Evolutionary conservation across 2,113 vertebrate genomes (phyloP).

Genomic region (Oryzias melastigma): DNA sequence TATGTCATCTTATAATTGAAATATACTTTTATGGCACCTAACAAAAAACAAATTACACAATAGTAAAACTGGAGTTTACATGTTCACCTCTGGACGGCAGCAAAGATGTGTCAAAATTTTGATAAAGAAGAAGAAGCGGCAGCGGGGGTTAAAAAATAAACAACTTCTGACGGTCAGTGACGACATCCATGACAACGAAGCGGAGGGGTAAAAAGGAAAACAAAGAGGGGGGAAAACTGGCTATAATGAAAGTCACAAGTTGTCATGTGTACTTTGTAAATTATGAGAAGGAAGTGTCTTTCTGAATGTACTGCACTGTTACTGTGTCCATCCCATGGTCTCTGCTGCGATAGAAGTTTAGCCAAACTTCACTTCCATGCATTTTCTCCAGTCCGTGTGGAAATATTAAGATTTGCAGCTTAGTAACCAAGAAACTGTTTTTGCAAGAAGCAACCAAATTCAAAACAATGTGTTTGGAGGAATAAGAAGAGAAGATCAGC

Average conservation of each 20-base stretch:
- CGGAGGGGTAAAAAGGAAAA: neutral
- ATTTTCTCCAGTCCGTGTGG: neutral
- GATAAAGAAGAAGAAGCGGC: conserved; percentile 16
- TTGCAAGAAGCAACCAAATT: neutral
- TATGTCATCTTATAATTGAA: too few relatives aligned
- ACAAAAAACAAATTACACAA: too few relatives aligned
- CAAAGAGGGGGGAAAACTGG: conserved; percentile 3
- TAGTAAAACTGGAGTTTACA: neutral
- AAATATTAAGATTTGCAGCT: neutral
- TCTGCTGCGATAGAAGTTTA: conserved; percentile 10
- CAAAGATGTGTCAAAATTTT: conserved; percentile 22
- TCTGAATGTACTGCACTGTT: neutral
- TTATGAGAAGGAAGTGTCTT: conserved; percentile 28
- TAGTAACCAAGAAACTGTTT: neutral
- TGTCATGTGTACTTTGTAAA: conserved; percentile 53
- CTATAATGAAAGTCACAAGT: conserved; percentile 73
- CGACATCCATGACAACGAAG: conserved; percentile 14
- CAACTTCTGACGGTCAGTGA: neutral
- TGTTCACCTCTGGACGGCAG: conserved; percentile 64
- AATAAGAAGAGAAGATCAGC: neutral
- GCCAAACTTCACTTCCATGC: conserved; percentile 17
- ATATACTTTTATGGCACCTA: too few relatives aligned
- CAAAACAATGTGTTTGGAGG: conserved; percentile 5
- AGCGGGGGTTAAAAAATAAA: neutral
- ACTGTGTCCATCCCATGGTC: neutral